Percentiles rank a stretch among this genome's conserved stretches.
Evolutionary conservation across 1,140 invertebrate genomes (phyloP).

Genomic region (Penaeus chinensis): DNA sequence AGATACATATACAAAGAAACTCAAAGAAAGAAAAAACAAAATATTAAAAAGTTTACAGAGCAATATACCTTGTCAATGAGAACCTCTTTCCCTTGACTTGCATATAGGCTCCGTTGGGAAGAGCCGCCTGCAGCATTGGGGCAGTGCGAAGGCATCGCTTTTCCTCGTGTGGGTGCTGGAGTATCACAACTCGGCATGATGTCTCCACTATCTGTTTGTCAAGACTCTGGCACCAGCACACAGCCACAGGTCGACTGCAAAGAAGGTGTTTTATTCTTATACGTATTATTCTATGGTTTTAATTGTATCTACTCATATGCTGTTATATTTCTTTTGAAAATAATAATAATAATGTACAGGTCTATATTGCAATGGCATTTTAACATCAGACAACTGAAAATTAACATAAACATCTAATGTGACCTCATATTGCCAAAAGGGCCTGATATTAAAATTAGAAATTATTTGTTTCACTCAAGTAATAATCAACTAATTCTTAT

Average conservation of each 20-base stretch:
- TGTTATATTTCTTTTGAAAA: too few species aligned
- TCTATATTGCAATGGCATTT: too few species aligned
- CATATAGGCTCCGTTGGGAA: slow-evolving; percentile 80
- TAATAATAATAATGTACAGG: too few species aligned
- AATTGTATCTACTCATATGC: too few species aligned
- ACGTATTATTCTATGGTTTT: too few species aligned
- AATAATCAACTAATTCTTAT: too few species aligned
- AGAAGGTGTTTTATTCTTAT: too few species aligned
- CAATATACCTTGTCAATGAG: slow-evolving; percentile 71
- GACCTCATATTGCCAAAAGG: too few species aligned
- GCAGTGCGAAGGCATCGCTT: slow-evolving; percentile 88
- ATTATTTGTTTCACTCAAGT: too few species aligned
- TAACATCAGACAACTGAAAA: too few species aligned
- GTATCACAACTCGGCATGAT: slow-evolving; percentile 79
- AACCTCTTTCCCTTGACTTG: slow-evolving; percentile 88
- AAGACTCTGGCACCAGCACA: slow-evolving; percentile 86
- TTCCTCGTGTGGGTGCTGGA: slow-evolving; percentile 94
- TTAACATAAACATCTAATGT: too few species aligned
- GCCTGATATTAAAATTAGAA: too few species aligned
- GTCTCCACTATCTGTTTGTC: slow-evolving; percentile 77
- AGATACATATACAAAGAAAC: neutral
- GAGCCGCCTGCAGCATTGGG: slow-evolving; percentile 84
- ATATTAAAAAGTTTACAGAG: neutral
- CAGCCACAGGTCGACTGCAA: slow-evolving; percentile 82
- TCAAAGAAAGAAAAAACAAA: neutral